Percentiles rank a stretch among this genome's conserved stretches.
Evolutionary conservation across 1,140 invertebrate species (phyloP).

Genomic region (Drosophila parabipectinata): DNA sequence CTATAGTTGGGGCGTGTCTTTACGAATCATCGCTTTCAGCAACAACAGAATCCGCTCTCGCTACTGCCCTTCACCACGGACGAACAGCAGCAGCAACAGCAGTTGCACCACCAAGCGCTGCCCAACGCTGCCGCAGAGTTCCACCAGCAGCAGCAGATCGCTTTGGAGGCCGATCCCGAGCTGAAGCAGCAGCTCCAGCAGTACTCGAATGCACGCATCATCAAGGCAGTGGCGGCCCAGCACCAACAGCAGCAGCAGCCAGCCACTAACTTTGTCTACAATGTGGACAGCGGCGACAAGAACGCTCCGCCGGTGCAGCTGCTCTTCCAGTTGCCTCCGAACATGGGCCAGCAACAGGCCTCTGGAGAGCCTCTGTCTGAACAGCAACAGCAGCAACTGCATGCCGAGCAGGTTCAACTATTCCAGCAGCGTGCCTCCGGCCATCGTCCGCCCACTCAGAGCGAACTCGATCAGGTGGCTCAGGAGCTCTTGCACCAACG

Average conservation of each 20-base stretch:
- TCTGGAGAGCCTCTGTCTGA: conserved; percentile 20
- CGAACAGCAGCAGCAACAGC: conserved; percentile 70
- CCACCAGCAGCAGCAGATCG: conserved; percentile 61
- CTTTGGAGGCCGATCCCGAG: conserved; percentile 62
- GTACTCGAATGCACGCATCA: conserved; percentile 73
- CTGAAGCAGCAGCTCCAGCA: conserved; percentile 84
- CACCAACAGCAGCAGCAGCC: conserved; percentile 74
- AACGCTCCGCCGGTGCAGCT: conserved; percentile 78
- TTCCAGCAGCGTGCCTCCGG: conserved; percentile 83
- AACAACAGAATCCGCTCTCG: conserved; percentile 81
- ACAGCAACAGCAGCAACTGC: conserved; percentile 59
- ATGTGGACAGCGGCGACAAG: conserved; percentile 77
- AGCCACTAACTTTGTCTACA: conserved; percentile 79
- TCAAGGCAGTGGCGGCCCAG: conserved; percentile 83
- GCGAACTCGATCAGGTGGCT: conserved; percentile 79
- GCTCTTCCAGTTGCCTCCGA: conserved; percentile 75
- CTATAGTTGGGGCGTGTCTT: not conserved
- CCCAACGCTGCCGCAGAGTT: conserved; percentile 83
- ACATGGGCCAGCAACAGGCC: conserved; percentile 55
- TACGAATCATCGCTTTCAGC: not conserved
- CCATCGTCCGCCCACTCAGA: conserved; percentile 79
- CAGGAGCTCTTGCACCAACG: conserved; percentile 78
- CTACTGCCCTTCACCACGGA: conserved; percentile 70
- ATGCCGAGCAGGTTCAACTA: conserved; percentile 79
- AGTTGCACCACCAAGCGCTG: conserved; percentile 84